These are phyloP conservation scores for Ochotona princeps DNA, from an alignment of 2,113 vertebrate species.

Conservation along the genomic window DNA sequence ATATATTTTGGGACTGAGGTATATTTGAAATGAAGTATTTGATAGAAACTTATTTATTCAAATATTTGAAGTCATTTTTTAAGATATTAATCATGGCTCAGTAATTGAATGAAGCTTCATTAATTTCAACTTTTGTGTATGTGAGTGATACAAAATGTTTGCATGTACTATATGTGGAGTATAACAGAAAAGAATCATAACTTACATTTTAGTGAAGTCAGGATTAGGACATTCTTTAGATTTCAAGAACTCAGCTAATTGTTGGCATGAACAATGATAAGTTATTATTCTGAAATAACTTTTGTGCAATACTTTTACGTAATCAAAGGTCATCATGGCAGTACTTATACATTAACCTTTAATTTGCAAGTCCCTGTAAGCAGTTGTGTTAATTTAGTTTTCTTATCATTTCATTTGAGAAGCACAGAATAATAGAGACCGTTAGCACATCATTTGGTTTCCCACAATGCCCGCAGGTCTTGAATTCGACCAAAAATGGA, in stretches of 20 bases:
- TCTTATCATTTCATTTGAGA: no score
- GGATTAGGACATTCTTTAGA: neutral
- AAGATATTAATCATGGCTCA: neutral
- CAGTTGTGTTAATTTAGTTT: neutral
- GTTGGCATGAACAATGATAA: neutral
- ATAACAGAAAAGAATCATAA: constrained; percentile 11
- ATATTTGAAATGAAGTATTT: neutral
- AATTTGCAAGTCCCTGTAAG: neutral
- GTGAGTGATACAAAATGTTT: constrained; percentile 11
- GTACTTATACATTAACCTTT: neutral
- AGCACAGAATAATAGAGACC: no score
- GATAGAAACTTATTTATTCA: constrained; percentile 56
- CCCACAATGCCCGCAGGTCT: no score
- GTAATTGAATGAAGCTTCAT: neutral
- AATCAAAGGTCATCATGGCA: neutral
- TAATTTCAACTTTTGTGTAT: neutral
- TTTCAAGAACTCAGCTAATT: neutral
- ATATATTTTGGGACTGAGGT: neutral
- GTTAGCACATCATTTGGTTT: no score
- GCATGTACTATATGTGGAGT: neutral
- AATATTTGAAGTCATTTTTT: constrained; percentile 45
- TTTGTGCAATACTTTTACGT: neutral
- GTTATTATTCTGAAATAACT: neutral
- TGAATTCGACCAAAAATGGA: no score
- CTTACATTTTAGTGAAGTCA: neutral